Evolutionary conservation across 2,888 invertebrate species (phyloP), one percentile per base, ranked within the genome.

Genomic region (Hydriomena furcata): DNA sequence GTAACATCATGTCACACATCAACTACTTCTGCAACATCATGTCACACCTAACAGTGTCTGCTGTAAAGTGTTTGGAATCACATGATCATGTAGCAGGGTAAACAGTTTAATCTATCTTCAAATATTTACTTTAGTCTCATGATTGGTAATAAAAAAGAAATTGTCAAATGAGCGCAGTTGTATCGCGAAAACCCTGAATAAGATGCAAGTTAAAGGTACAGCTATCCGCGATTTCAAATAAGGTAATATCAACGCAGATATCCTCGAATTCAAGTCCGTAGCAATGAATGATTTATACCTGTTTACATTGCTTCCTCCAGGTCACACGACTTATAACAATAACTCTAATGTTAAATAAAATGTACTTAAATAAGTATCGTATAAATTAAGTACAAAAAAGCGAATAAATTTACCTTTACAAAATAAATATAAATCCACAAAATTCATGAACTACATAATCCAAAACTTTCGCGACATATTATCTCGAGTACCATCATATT

Each of bases 391-490:
- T 8, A 8, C 8, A 13, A 13, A 4, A 17, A 7, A 2, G 1
- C 17, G 1, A 23, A 35, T 10, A 7, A 30, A 42, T 7, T 35
- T 56, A 71, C 68, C 68, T 61, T 56, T 54, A 34, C 45, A 24
- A 54, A 36, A 43, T 41, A 55, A 60, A 49, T 34, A 43, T 38
- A 60, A 60, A 52, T 62, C 62, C 59, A 53, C 58, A 37, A 59
- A 62, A n/a, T n/a, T n/a, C n/a, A n/a, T n/a, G n/a, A n/a, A n/a
- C n/a, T n/a, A 58, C 52, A 53, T 63, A 41, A 52, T 59, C 43
- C 57, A 48, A 44, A 56, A 68, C 60, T 44, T 65, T 61, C 66
- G 62, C 47, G 57, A 59, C 61, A 72, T 73, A 73, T 74, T 70
- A 71, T 70, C 66, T 70, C 58, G 21, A 66, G 51, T 61, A 63